Base-by-base conservation (phyloP, 1,140 invertebrate genomes). In the Armadillidium nasatum region DNA sequence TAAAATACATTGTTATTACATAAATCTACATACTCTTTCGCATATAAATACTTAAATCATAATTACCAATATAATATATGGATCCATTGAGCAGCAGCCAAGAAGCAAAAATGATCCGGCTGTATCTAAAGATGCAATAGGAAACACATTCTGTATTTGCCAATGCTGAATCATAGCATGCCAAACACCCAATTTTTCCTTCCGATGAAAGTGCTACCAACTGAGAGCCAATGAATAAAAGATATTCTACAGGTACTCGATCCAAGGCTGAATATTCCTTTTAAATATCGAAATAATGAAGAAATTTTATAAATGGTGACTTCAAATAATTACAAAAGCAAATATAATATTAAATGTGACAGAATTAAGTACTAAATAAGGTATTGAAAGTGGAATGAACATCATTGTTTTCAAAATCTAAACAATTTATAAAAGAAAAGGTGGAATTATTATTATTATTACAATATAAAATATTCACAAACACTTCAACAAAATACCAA, bases 101-200 rank as follows among this genome's bases (percentile, higher is more conserved):
- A 99, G 87, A 9, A 98, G 84, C 15, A 99, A 86, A 85, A 98
- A 97, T 0, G 95, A 97, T 0, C 96, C 96, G 69, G 96, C 96
- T 0, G 94, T 97, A 84, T 98, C 96, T 85, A 96, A 96, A 2
- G 95, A 97, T 15, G 95, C 91, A 45, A 99, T 94, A 2, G 94
- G 92, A 50, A 95, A 91, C 33, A 98, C 92, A 86, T 98, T 95
- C 85, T 97, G 95, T 68, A 95, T 95, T 87, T 97, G 92, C 95
- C 96, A 98, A 85, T 98, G 95, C 82, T 97, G 95, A 0, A 95
- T 97, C 91, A 96, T 97, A 0, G 95, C 94, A 86, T 99, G 96
- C 96, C 96, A 99, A 19, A 99, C 96, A 9, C 96, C 96, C 96
- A 77, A 98, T 95, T 87, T 98, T 98, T n/a, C 96, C 96, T 22